A percentile compares a stretch with the other conserved stretches of the same genome.
Conservation (phyloP, 2,797 vertebrate genomes). For the Eremophila alpestris region DNA sequence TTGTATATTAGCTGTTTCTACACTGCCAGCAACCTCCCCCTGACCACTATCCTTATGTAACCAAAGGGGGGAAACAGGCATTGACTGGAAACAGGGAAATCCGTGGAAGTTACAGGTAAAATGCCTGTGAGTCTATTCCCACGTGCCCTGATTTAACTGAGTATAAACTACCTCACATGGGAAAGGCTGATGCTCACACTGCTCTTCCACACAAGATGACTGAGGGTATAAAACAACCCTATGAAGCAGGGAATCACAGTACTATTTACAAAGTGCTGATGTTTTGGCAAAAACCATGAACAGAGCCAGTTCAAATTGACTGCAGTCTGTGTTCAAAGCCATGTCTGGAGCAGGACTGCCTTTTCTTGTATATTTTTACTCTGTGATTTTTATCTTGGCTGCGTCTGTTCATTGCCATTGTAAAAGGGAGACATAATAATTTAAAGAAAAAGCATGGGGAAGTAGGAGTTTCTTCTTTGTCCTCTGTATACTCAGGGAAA, state of each 20-base stretch:
- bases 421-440: not conserved
- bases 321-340: not conserved
- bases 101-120: constrained; percentile 9
- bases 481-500: not conserved
- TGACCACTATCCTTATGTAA: constrained; percentile 1
- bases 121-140: not conserved
- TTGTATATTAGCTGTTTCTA: constrained; percentile 24
- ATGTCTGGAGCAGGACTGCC: not conserved
- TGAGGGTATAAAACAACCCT: not conserved
- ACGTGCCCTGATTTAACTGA: not conserved
- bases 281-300: not conserved
- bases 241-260: not conserved
- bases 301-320: not conserved
- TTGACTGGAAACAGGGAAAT: not conserved
- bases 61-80: not conserved
- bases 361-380: constrained; percentile 11
- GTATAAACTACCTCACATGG: not conserved
- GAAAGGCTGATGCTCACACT: not conserved
- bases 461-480: not conserved
- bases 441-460: not conserved
- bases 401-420: not conserved
- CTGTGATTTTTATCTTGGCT: constrained; percentile 29
- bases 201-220: not conserved
- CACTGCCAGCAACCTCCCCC: not conserved
- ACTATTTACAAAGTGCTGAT: constrained; percentile 20